Evolutionary conservation across 2,113 vertebrate genomes (phyloP).

Genomic region (Bungarus multicinctus): DNA sequence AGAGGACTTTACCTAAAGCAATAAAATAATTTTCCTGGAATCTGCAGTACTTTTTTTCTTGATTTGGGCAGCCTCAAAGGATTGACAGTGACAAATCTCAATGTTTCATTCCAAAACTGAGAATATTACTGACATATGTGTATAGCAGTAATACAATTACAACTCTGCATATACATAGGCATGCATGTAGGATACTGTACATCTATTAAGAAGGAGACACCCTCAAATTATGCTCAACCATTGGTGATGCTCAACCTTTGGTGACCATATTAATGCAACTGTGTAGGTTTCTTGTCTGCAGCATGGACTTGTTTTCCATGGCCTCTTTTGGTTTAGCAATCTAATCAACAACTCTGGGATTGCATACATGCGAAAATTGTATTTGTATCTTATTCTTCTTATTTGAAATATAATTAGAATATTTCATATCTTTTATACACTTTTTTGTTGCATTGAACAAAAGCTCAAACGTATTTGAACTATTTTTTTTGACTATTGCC

Average conservation of each 20-base stretch:
- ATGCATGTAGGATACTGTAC: background rate
- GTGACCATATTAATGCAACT: background rate
- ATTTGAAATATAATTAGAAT: background rate
- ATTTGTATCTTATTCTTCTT: background rate
- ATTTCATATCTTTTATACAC: background rate
- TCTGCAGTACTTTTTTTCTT: background rate
- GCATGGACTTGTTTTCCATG: background rate
- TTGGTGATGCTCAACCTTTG: no score
- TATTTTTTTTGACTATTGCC: background rate
- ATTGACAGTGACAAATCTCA: background rate
- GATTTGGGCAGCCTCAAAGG: background rate
- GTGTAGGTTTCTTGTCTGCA: background rate
- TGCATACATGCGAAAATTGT: background rate
- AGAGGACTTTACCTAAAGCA: background rate
- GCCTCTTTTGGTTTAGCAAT: background rate
- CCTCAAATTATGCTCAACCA: background rate
- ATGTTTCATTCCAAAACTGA: background rate
- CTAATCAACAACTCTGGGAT: background rate
- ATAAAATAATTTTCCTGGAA: background rate
- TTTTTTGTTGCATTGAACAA: background rate
- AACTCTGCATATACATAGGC: background rate
- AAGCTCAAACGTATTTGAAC: background rate
- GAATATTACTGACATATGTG: background rate
- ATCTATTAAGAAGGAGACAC: background rate
- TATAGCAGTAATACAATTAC: background rate